A percentile compares a stretch with the other conserved stretches of the same genome.
Conservation (phyloP, 2,113 vertebrate genomes). For the Geococcyx californianus region DNA sequence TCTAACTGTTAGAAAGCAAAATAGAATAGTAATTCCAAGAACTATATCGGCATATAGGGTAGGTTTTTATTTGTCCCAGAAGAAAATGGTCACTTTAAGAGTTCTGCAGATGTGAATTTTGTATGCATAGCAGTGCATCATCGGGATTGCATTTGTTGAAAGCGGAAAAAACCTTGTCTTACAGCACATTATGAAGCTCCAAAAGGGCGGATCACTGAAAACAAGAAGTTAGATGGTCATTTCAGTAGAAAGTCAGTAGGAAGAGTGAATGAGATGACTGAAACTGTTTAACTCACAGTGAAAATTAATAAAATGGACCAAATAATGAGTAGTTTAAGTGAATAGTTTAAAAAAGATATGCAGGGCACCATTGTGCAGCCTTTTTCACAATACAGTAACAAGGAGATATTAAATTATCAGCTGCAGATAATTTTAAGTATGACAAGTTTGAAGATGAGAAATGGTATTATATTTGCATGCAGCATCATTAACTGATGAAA, state of each 20-base stretch:
- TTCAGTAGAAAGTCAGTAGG: not conserved
- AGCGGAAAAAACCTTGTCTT: not conserved
- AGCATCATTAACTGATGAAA: not conserved
- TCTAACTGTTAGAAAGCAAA: not conserved
- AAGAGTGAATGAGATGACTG: not conserved
- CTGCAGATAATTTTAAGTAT: not conserved
- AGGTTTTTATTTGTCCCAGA: not conserved
- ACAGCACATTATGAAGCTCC: not conserved
- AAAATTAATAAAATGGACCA: not conserved
- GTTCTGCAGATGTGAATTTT: not conserved
- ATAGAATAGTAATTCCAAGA: too few relatives aligned
- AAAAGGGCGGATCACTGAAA: not conserved
- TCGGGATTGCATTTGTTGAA: not conserved
- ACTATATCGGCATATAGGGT: not conserved
- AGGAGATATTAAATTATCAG: not conserved
- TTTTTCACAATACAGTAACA: not conserved
- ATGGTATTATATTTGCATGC: not conserved
- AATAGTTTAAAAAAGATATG: not conserved
- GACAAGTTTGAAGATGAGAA: not conserved
- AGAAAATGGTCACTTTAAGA: not conserved
- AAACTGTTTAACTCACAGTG: not conserved
- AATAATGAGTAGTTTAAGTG: not conserved
- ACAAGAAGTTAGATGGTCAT: not conserved
- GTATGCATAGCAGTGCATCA: not conserved
- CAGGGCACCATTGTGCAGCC: not conserved